A percentile compares a stretch with the other conserved stretches of the same genome.
Evolutionary conservation across 2,113 vertebrate species (phyloP).

Genomic region (Calyptommatus sinebrachiatus): DNA sequence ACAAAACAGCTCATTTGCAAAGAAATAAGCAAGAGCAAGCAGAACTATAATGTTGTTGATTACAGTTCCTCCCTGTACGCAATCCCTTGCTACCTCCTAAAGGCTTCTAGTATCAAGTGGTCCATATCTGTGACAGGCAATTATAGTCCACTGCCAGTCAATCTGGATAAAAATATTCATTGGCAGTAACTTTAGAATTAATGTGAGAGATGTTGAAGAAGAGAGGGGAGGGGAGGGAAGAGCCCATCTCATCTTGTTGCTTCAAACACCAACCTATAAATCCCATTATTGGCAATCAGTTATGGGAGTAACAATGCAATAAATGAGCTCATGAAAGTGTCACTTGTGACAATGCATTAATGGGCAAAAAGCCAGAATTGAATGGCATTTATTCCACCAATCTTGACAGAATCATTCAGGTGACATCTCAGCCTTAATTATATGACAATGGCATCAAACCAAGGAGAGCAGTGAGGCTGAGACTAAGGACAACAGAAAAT

Average conservation of each 20-base stretch:
- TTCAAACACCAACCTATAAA: constrained; percentile 38
- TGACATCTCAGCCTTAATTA: constrained; percentile 28
- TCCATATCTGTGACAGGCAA: constrained; percentile 14
- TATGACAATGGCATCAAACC: constrained; percentile 4
- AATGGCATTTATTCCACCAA: not conserved
- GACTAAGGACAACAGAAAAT: constrained; percentile 10
- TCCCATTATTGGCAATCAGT: constrained; percentile 41
- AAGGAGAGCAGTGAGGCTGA: constrained; percentile 17
- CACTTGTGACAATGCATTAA: constrained; percentile 42
- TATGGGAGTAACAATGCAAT: constrained; percentile 39
- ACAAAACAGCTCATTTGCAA: constrained; percentile 30
- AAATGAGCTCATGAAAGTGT: constrained; percentile 55
- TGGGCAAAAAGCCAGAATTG: constrained; percentile 26
- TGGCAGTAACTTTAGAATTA: constrained; percentile 18
- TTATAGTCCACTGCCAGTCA: constrained; percentile 6
- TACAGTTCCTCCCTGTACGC: not conserved
- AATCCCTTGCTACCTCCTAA: not conserved
- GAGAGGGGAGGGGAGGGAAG: not conserved
- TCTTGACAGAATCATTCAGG: constrained; percentile 21
- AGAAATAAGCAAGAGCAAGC: constrained; percentile 30
- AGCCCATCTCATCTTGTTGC: constrained; percentile 3
- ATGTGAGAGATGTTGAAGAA: not conserved
- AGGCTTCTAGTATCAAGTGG: not conserved
- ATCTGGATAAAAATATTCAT: not conserved
- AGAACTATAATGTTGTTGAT: not conserved